Percentiles rank a stretch among this genome's conserved stretches.
phyloP scores from a whole-genome alignment of 2,113 vertebrate genomes.

The Anoplopoma fimbria region DNA sequence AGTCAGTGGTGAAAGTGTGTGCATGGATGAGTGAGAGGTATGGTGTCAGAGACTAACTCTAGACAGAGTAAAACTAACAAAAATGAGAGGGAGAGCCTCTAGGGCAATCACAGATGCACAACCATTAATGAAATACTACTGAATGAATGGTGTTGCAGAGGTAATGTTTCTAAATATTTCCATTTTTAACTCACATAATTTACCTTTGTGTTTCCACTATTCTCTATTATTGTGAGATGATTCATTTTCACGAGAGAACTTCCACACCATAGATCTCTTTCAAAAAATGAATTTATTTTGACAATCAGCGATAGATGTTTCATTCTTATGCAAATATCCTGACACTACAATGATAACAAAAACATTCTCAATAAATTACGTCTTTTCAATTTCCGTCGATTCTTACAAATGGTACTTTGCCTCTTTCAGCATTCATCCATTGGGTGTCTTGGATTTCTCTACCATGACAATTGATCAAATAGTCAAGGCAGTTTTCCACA shows the following conservation, averaged over 20 bases:
- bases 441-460: no score
- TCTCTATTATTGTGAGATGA: not conserved
- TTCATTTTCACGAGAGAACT: not conserved
- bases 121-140: not conserved
- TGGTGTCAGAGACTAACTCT: not conserved
- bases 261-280: not conserved
- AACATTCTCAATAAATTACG: no score
- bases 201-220: not conserved
- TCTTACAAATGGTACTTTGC: no score
- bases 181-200: no score
- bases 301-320: not conserved
- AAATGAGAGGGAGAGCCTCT: not conserved
- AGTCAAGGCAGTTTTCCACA: no score
- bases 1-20: not conserved
- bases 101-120: not conserved
- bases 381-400: no score
- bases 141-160: not conserved
- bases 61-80: not conserved
- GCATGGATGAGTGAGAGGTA: constrained; percentile 11
- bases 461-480: no score
- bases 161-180: no score
- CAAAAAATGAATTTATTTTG: not conserved
- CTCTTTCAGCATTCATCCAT: no score
- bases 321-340: not conserved
- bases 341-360: not conserved